Evolutionary conservation across 2,113 vertebrate genomes (phyloP).

Genomic region (Sorex araneus): DNA sequence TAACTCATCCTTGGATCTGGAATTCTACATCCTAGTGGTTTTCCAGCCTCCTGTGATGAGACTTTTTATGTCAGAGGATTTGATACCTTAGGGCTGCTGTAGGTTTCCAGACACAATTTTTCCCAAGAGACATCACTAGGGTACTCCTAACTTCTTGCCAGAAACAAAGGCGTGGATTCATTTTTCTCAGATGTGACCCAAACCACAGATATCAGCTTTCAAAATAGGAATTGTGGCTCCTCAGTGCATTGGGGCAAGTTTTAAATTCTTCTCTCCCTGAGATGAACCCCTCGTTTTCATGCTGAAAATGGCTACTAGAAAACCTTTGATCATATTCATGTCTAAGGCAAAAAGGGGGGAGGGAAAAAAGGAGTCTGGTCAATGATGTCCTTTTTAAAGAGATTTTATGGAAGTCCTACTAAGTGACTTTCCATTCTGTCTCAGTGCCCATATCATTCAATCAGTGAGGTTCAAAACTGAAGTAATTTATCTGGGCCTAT

Average conservation of each 20-base stretch:
- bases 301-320: background rate
- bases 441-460: background rate
- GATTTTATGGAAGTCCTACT: background rate
- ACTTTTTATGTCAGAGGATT: too few species aligned
- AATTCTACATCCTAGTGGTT: too few species aligned
- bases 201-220: background rate
- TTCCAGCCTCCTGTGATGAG: too few species aligned
- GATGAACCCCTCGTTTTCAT: background rate
- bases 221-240: background rate
- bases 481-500: background rate
- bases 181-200: slow-evolving; percentile 4
- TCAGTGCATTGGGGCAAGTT: background rate
- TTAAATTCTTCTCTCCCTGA: background rate
- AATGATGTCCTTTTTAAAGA: background rate
- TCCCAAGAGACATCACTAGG: too few species aligned
- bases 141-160: too few species aligned
- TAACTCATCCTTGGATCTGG: too few species aligned
- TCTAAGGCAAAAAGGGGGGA: background rate
- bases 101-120: too few species aligned
- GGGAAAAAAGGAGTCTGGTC: background rate
- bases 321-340: background rate
- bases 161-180: background rate
- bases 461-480: background rate
- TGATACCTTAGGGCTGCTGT: too few species aligned
- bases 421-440: background rate